A percentile compares a stretch with the other conserved stretches of the same genome.
Conservation (phyloP, 2,888 invertebrate genomes). For the Drosophila picticornis region DNA sequence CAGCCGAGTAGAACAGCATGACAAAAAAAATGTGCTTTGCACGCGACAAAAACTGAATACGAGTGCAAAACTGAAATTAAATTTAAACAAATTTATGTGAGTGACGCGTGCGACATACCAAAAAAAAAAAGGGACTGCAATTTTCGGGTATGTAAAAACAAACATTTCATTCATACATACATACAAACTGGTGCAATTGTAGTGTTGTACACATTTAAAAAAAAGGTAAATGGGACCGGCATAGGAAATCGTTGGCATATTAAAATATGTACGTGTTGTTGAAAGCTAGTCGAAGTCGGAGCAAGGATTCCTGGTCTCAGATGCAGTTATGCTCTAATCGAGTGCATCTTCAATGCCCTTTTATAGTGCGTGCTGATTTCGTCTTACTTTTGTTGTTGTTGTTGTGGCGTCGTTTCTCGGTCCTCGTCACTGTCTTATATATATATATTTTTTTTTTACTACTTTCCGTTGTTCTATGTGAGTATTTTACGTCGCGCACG, state of each 20-base stretch:
- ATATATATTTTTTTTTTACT: constrained; percentile 36
- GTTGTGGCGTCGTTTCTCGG: constrained; percentile 51
- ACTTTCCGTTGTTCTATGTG: constrained; percentile 62
- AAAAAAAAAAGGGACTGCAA: constrained; percentile 31
- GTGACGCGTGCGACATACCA: constrained; percentile 40
- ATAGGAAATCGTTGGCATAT: constrained; percentile 46
- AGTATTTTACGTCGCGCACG: constrained; percentile 59
- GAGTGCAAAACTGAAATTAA: constrained; percentile 68
- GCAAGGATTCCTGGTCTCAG: constrained; percentile 20
- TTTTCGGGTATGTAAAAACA: constrained; percentile 49
- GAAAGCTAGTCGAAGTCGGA: constrained; percentile 13
- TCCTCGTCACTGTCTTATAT: constrained; percentile 49
- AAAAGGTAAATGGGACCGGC: constrained; percentile 44
- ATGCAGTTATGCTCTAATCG: constrained; percentile 56
- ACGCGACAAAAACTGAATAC: constrained; percentile 55
- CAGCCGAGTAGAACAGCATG: constrained; percentile 55
- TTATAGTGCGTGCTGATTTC: constrained; percentile 50
- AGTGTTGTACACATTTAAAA: constrained; percentile 4
- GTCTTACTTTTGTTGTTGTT: constrained; percentile 34
- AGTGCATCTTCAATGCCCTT: constrained; percentile 48
- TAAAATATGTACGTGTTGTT: constrained; percentile 21
- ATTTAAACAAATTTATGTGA: constrained; percentile 58
- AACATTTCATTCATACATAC: constrained; percentile 8
- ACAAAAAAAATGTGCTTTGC: constrained; percentile 75
- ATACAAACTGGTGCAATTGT: constrained; percentile 17